Evolutionary conservation across 1,140 invertebrate genomes (phyloP), one percentile per base, ranked within the genome.

Genomic region (Metaphire vulgaris): DNA sequence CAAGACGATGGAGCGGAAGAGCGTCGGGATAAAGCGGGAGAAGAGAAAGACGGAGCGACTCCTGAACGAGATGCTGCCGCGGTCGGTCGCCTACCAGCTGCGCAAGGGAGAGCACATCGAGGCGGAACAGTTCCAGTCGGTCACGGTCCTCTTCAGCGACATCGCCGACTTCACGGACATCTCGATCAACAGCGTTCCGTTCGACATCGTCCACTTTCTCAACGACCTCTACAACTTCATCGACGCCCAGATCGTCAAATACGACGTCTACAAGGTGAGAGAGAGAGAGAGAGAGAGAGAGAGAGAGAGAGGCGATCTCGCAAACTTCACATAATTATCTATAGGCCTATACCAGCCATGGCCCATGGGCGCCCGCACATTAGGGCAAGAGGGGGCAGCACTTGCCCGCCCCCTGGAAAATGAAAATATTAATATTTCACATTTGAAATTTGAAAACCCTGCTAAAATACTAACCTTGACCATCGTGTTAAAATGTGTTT

Each of bases 181-280:
- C 15, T 80, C 80, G 16, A 73, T 70, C 21, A 78, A 75, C 33
- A 77, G 75, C 72, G 74, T 75, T 28, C 79, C 80, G 1, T 73
- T 80, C 28, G 72, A 80, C 33, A 77, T 81, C n/a, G 79, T 81
- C 12, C 76, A 78, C 41, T 72, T 80, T 32, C 72, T 81, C 33
- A 81, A 81, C 72, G 72, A 70, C 29, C 74, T 80, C 70, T 81
- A 80, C 70, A 80, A 71, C 34, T 76, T 79, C 77, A 76, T 81
- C 65, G 80, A 81, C 74, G 74, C 74, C 93, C 89, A 96, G 1
- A 96, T 94, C 1, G 94, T 96, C 87, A 92, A 93, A 76, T 96
- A 96, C 87, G 92, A 94, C 16, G 92, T 96, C 69, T 96, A 95
- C 84, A 96, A 96, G 91, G 94, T 96, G 86, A 72, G 2, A 30